Evolutionary conservation across 1,140 invertebrate genomes (phyloP).

Genomic region (Microvelia longipes): DNA sequence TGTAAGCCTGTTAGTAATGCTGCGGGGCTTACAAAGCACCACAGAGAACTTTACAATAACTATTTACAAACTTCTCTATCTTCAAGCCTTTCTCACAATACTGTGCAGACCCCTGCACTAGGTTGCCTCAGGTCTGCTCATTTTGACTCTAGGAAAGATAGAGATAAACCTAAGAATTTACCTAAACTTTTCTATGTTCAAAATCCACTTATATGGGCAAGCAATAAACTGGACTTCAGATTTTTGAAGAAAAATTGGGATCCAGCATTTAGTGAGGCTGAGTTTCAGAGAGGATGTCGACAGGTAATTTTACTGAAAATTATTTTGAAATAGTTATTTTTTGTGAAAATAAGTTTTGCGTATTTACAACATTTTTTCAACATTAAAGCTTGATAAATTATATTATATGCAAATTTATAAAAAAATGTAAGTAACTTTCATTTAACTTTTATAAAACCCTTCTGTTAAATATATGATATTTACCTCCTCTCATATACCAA

Average conservation of each 20-base stretch:
- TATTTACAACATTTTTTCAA: background rate
- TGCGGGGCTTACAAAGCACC: background rate
- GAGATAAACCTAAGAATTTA: background rate
- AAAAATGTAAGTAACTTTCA: too few relatives aligned
- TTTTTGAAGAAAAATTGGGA: constrained; percentile 13
- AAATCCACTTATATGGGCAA: constrained; percentile 17
- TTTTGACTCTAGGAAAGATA: background rate
- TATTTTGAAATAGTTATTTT: background rate
- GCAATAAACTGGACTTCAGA: constrained; percentile 18
- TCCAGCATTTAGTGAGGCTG: constrained; percentile 15
- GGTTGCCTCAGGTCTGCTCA: background rate
- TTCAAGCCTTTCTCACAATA: background rate
- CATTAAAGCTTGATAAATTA: background rate
- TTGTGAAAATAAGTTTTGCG: background rate
- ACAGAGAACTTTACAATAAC: background rate
- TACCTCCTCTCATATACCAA: too few relatives aligned
- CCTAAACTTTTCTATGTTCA: constrained; percentile 17
- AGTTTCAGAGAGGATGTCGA: constrained; percentile 15
- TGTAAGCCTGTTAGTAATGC: background rate
- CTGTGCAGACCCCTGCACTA: background rate
- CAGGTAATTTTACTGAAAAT: constrained; percentile 12
- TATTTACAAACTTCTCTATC: background rate
- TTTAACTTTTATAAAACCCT: too few relatives aligned
- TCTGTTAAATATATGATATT: too few relatives aligned
- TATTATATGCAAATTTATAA: background rate